Evolutionary conservation across 2,797 vertebrate genomes (phyloP).

Genomic region (Hipposideros larvatus): DNA sequence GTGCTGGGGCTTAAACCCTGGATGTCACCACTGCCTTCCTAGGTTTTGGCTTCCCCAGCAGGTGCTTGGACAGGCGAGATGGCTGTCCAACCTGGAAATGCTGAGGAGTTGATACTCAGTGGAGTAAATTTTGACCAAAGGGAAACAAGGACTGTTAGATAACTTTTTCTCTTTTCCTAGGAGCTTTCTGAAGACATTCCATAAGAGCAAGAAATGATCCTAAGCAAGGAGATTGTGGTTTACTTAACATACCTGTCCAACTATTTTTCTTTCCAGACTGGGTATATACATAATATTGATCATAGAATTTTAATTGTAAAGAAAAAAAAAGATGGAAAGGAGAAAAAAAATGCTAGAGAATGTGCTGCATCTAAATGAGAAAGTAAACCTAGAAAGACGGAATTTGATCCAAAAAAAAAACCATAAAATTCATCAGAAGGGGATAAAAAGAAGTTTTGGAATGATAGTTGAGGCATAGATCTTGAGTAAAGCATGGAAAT

Average conservation of each 20-base stretch:
- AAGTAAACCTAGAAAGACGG: background rate
- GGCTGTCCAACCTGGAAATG: background rate
- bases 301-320: background rate
- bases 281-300: background rate
- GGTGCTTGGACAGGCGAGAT: background rate
- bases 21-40: background rate
- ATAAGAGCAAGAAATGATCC: background rate
- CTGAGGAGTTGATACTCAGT: background rate
- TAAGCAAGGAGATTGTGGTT: background rate
- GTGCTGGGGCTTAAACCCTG: background rate
- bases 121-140: background rate
- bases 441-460: background rate
- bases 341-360: background rate
- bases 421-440: background rate
- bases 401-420: background rate
- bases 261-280: constrained; percentile 3
- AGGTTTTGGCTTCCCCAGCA: background rate
- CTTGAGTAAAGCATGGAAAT: background rate
- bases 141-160: background rate
- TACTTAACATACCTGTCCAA: background rate
- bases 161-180: background rate
- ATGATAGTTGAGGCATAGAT: background rate
- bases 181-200: background rate
- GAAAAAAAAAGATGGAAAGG: background rate
- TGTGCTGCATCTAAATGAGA: background rate